phyloP scores from a whole-genome alignment of 2,888 invertebrate species.

The Drosophila percnosoma region DNA sequence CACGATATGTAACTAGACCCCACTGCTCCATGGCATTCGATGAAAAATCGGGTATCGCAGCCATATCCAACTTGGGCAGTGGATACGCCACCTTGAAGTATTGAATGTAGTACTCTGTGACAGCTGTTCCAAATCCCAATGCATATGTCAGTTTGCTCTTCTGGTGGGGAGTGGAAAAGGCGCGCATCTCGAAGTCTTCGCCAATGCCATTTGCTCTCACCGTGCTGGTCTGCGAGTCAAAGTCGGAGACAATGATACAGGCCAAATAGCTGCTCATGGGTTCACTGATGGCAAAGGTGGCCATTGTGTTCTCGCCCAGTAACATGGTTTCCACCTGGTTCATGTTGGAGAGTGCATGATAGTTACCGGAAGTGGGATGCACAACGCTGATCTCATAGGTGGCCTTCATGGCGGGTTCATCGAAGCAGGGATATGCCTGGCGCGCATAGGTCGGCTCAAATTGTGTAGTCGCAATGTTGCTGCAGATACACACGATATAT shows the following conservation, averaged over 20 bases:
- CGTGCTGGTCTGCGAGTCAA: slow-evolving; percentile 86
- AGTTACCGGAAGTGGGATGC: slow-evolving; percentile 87
- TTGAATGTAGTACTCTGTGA: slow-evolving; percentile 92
- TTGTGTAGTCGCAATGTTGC: slow-evolving; percentile 94
- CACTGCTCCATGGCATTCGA: slow-evolving; percentile 98
- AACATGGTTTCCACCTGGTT: slow-evolving; percentile 39
- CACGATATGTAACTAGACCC: slow-evolving; percentile 95
- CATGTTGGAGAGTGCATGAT: slow-evolving; percentile 91
- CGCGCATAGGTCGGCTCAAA: slow-evolving; percentile 97
- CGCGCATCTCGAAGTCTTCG: slow-evolving; percentile 87
- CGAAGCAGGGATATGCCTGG: slow-evolving; percentile 97
- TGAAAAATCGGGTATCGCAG: slow-evolving; percentile 83
- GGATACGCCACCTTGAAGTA: slow-evolving; percentile 94
- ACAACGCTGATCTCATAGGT: slow-evolving; percentile 91
- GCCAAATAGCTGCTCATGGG: slow-evolving; percentile 97
- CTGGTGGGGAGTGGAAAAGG: slow-evolving; percentile 90
- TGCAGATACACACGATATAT: slow-evolving; percentile 83
- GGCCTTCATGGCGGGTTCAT: slow-evolving; percentile 96
- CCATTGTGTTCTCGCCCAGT: slow-evolving; percentile 86
- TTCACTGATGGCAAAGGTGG: slow-evolving; percentile 91
- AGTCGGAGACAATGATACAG: slow-evolving; percentile 96
- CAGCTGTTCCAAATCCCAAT: slow-evolving; percentile 89
- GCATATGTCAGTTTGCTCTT: slow-evolving; percentile 91
- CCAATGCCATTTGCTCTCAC: slow-evolving; percentile 86
- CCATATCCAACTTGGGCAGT: slow-evolving; percentile 90